phyloP scores from a whole-genome alignment of 1,140 invertebrate genomes.

The Galleria mellonella region DNA sequence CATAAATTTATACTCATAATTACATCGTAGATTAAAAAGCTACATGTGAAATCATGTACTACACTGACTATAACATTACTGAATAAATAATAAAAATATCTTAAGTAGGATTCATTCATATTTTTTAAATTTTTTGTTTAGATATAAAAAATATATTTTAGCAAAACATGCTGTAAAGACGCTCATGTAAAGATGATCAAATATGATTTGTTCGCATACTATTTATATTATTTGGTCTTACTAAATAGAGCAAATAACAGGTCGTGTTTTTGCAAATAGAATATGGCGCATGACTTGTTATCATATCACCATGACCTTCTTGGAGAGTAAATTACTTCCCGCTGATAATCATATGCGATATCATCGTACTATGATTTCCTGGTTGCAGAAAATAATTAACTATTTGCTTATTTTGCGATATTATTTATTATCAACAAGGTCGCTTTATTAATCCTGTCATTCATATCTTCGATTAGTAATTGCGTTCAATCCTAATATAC shows the following conservation, averaged over 20 bases:
- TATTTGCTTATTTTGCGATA: conserved; percentile 2
- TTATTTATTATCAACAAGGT: not conserved
- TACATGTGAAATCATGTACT: too few species aligned
- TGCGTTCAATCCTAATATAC: too few species aligned
- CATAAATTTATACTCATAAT: too few species aligned
- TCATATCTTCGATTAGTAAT: too few species aligned
- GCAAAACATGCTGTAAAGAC: too few species aligned
- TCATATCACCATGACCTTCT: conserved; percentile 59
- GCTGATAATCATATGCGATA: conserved; percentile 36
- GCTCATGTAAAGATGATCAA: too few species aligned
- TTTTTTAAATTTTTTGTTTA: too few species aligned
- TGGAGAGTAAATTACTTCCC: conserved; percentile 65
- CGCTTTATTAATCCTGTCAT: not conserved
- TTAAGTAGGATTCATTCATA: too few species aligned
- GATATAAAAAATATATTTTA: too few species aligned
- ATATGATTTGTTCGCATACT: not conserved
- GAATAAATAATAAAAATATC: too few species aligned
- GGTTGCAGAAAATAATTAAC: conserved; percentile 9
- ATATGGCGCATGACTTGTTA: conserved; percentile 37
- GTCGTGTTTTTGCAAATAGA: conserved; percentile 24
- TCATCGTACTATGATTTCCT: conserved; percentile 18
- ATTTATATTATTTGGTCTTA: conserved; percentile 3
- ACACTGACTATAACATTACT: too few species aligned
- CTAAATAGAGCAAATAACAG: conserved; percentile 16
- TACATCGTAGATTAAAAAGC: too few species aligned